These are phyloP conservation scores for Rhynchopsitta pachyrhyncha DNA, from an alignment of 2,113 vertebrate genomes.

Conservation along the genomic window DNA sequence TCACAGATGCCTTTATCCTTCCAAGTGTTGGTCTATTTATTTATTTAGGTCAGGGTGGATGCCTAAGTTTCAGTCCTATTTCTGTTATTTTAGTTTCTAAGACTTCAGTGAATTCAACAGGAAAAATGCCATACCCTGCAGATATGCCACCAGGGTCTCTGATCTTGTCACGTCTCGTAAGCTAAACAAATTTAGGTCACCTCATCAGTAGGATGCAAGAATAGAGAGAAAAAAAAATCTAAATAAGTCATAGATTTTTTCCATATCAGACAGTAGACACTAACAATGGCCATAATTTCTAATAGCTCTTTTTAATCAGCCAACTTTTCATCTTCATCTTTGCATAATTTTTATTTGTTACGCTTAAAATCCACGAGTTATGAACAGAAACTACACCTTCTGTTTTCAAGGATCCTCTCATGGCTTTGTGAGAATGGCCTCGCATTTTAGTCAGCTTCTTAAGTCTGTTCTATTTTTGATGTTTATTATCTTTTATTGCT, in stretches of 20 bases:
- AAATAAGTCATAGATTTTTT: neutral
- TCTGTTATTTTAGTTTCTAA: slow-evolving; percentile 37
- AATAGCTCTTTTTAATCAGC: neutral
- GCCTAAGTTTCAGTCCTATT: neutral
- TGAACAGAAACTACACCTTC: neutral
- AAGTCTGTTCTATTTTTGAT: neutral
- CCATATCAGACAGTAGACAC: neutral
- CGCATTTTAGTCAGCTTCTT: neutral
- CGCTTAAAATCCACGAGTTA: neutral
- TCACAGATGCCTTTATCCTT: neutral
- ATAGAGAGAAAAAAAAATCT: neutral
- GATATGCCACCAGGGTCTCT: slow-evolving; percentile 29
- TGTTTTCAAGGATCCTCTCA: neutral
- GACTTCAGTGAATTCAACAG: slow-evolving; percentile 34
- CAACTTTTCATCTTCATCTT: neutral
- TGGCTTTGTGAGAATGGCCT: neutral
- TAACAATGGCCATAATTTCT: neutral
- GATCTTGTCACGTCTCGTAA: slow-evolving; percentile 64
- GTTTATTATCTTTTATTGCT: neutral
- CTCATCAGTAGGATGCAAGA: neutral
- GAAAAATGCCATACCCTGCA: slow-evolving; percentile 43
- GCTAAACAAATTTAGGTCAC: slow-evolving; percentile 17
- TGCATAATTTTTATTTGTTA: neutral
- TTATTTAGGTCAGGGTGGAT: neutral
- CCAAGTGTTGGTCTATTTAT: neutral